A percentile compares a stretch with the other conserved stretches of the same genome.
Evolutionary conservation across 2,113 vertebrate genomes (phyloP).

Genomic region (Mormyrus iriodes): DNA sequence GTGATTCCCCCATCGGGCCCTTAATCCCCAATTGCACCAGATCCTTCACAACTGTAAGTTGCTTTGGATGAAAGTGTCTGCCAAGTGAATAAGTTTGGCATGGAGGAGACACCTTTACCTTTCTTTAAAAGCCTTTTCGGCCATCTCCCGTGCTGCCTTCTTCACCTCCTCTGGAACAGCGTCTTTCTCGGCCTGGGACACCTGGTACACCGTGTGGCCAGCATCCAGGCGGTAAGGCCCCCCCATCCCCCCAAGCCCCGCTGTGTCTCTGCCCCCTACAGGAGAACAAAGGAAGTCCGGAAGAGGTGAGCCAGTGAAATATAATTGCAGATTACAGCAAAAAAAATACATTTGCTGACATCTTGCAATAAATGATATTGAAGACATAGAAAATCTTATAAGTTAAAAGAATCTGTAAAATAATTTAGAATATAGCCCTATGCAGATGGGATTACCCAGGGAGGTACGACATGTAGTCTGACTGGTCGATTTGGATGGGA

Average conservation of each 20-base stretch:
- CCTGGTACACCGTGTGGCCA: slow-evolving; percentile 82
- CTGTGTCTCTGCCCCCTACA: slow-evolving; percentile 89
- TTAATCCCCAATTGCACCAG: not conserved
- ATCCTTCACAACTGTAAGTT: not conserved
- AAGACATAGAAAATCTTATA: not conserved
- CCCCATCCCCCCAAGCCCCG: slow-evolving; percentile 88
- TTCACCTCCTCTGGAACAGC: slow-evolving; percentile 84
- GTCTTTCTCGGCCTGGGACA: slow-evolving; percentile 88
- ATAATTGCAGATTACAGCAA: not conserved
- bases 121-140: slow-evolving; percentile 80
- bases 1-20: not conserved
- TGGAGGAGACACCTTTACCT: slow-evolving; percentile 54
- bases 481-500: not conserved
- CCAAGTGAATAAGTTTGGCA: not conserved
- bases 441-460: not conserved
- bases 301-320: not conserved
- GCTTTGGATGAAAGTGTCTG: not conserved
- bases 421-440: not conserved
- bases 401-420: not conserved
- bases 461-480: not conserved
- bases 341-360: not conserved
- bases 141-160: slow-evolving; percentile 85
- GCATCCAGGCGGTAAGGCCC: slow-evolving; percentile 88
- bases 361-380: not conserved
- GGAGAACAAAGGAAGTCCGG: not conserved